Percentiles rank a stretch among this genome's conserved stretches.
Conservation (phyloP, 1,140 invertebrate genomes). For the Marisa cornuarietis region DNA sequence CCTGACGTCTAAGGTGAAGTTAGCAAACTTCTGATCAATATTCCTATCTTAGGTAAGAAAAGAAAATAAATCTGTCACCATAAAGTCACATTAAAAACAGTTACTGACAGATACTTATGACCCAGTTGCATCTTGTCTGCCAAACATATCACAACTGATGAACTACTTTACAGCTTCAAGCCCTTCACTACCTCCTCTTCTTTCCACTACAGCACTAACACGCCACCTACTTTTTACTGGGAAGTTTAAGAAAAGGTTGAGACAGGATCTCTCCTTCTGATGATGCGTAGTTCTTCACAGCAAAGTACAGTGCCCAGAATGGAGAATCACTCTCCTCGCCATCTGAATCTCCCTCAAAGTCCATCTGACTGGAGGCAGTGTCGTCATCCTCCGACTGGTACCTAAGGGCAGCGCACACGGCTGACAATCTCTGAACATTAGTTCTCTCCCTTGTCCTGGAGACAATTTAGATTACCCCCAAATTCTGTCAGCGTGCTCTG, state of each 20-base stretch:
- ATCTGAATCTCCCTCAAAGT: constrained; percentile 54
- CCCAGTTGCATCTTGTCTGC: too few relatives aligned
- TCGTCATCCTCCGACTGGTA: constrained; percentile 69
- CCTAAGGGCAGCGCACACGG: constrained; percentile 72
- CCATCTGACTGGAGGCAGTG: constrained; percentile 43
- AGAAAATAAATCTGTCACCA: background rate
- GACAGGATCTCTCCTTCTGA: constrained; percentile 76
- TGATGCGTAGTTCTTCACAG: constrained; percentile 78
- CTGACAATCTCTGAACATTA: constrained; percentile 67
- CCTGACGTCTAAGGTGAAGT: background rate
- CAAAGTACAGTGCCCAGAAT: constrained; percentile 81
- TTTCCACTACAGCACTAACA: constrained; percentile 88
- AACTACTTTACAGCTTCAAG: too few relatives aligned
- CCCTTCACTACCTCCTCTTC: too few relatives aligned
- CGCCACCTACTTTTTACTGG: constrained; percentile 73
- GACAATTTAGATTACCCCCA: too few relatives aligned
- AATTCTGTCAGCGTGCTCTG: too few relatives aligned
- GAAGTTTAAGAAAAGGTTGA: constrained; percentile 92
- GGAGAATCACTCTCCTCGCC: constrained; percentile 47
- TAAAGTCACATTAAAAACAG: background rate
- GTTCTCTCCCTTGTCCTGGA: constrained; percentile 27
- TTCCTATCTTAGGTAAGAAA: background rate
- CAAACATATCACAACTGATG: too few relatives aligned
- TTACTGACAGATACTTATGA: background rate
- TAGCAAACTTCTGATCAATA: background rate